phyloP scores from a whole-genome alignment of 92 coral and sea anemone species.

The Plumapathes pennacea region DNA sequence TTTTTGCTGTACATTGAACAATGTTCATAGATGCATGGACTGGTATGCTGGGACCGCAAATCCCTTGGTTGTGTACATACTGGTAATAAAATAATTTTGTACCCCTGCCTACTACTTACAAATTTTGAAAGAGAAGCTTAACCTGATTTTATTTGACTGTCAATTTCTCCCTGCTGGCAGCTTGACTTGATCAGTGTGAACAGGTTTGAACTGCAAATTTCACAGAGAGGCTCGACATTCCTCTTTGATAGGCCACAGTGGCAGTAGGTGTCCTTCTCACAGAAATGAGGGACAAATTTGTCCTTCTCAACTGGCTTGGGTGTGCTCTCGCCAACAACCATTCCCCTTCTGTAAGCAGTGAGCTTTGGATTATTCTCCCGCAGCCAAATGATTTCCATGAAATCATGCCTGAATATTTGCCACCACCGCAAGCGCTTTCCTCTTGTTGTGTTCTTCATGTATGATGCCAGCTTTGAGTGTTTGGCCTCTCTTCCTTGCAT shows the following conservation, averaged over 20 bases:
- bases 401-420: conserved; percentile 31
- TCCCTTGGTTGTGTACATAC: neutral
- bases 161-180: conserved; percentile 11
- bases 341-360: conserved; percentile 4
- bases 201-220: conserved; percentile 9
- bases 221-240: conserved; percentile 21
- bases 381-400: conserved; percentile 21
- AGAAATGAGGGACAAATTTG: conserved; percentile 19
- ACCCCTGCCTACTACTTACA: too few species aligned
- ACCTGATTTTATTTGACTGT: neutral
- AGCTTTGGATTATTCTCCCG: conserved; percentile 2
- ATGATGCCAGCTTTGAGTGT: conserved; percentile 17
- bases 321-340: conserved; percentile 8
- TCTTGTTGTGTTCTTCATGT: conserved; percentile 26
- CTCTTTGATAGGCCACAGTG: conserved; percentile 37
- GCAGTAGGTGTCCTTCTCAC: conserved; percentile 12
- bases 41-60: too few species aligned
- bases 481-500: conserved; percentile 33
- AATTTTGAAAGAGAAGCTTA: too few species aligned
- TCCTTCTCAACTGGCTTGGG: conserved; percentile 22
- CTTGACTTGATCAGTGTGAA: conserved; percentile 4
- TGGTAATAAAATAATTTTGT: too few species aligned
- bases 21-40: too few species aligned
- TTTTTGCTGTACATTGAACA: too few species aligned
- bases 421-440: conserved; percentile 31